These are phyloP conservation scores for Minunthozetes semirufus DNA, from an alignment of 2,888 invertebrate species.

Conservation along the genomic window DNA sequence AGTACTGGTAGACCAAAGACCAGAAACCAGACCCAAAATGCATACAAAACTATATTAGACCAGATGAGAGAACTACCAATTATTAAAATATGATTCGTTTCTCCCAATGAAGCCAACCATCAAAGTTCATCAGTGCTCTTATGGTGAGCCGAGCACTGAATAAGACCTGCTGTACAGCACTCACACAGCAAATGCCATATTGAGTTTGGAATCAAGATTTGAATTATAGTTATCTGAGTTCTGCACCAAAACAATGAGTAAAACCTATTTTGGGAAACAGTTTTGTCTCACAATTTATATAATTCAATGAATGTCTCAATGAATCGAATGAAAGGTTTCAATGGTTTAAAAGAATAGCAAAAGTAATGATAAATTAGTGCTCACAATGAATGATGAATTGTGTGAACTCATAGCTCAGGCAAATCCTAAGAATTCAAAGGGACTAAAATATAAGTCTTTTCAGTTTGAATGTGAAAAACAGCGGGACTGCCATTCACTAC, in stretches of 20 bases:
- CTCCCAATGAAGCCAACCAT: background rate
- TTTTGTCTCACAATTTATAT: background rate
- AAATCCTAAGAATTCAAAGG: background rate
- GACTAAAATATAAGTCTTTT: background rate
- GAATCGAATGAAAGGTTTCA: background rate
- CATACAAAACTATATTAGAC: conserved; percentile 2
- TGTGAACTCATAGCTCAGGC: background rate
- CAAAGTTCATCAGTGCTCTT: background rate
- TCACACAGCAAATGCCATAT: no score
- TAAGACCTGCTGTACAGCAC: background rate
- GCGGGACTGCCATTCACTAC: conserved; percentile 6
- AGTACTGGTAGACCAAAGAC: background rate
- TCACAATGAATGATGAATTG: conserved; percentile 14
- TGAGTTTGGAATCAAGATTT: background rate
- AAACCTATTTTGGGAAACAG: background rate
- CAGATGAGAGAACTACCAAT: background rate
- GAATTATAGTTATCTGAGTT: background rate
- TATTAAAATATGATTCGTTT: conserved; percentile 1
- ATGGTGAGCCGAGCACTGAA: background rate
- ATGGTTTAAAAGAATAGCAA: background rate
- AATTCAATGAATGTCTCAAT: background rate
- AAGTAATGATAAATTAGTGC: conserved; percentile 23
- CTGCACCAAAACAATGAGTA: background rate
- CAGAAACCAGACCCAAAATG: background rate
- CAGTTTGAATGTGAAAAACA: conserved; percentile 2